Base-by-base conservation (phyloP, 2,797 vertebrate species). In the Psittacula derbiana region DNA sequence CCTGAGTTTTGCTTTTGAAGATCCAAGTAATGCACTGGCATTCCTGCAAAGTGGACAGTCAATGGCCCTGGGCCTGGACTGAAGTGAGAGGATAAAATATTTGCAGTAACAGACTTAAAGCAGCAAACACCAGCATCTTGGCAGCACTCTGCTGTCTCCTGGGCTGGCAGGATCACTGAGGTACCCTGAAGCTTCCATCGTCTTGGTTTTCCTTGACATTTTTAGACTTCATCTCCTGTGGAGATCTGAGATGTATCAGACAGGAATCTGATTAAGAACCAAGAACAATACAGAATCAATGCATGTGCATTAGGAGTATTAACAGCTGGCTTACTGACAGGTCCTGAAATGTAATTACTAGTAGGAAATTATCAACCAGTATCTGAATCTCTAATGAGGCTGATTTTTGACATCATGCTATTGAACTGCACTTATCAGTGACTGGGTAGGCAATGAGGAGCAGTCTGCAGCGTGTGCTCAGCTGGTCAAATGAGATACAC, bases 241-340 rank as follows among this genome's bases (percentile, higher is more conserved):
- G 16, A 74, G 11, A 7, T 64, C 80, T 57, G 52, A 83, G 72
- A 47, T 31, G 9, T 83, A 80, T 61, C 76, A 64, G 41, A 41
- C 46, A 67, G 53, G 55, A 92, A 93, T 92, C 27, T 61, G 23
- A 88, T 93, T 90, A 61, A 53, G 44, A 88, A 86, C 83, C 41
- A 70, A 80, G 65, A 93, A 71, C 44, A 72, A 36, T n/a, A 72
- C 19, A n/a, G 90, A 93, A 93, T 71, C 82, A 84, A 71, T 86
- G 44, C 20, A 19, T 44, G 17, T 76, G 46, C 85, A 55, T 90
- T 76, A 88, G 61, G 61, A 13, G 30, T 30, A 83, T 86, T 74
- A 90, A 61, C 30, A 62, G 19, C 69, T 41, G 76, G 28, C 58
- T 81, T 61, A 52, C 65, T 53, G 71, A 71, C 44, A 71, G 47